Evolutionary conservation across 2,888 invertebrate species (phyloP).

Genomic region (Morinoia aosen): DNA sequence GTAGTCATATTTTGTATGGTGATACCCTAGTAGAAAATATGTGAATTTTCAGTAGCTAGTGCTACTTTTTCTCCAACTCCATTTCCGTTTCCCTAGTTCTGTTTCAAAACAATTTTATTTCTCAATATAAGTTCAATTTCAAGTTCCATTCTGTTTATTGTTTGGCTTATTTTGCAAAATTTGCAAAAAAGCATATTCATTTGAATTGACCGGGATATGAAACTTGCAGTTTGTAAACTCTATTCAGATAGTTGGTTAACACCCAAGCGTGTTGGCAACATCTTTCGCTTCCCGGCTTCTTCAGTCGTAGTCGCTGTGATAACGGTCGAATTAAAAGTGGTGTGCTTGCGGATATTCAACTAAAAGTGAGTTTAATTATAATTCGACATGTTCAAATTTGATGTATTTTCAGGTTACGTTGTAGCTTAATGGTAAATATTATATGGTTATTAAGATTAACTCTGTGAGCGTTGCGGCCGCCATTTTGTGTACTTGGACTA

Average conservation of each 20-base stretch:
- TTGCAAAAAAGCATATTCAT: too few species aligned
- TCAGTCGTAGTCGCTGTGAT: background rate
- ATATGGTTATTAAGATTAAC: background rate
- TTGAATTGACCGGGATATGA: too few species aligned
- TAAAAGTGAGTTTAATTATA: background rate
- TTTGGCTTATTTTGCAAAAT: too few species aligned
- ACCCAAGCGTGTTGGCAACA: slow-evolving; percentile 13
- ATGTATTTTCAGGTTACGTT: background rate
- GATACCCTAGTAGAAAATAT: too few species aligned
- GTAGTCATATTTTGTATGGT: too few species aligned
- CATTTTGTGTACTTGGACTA: background rate
- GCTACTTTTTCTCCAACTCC: too few species aligned
- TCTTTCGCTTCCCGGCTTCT: slow-evolving; percentile 18
- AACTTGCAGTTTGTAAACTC: background rate
- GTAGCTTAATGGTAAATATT: background rate
- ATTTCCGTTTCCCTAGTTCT: too few species aligned
- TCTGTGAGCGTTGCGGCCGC: background rate
- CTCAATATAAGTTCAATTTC: too few species aligned
- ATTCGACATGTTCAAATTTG: background rate
- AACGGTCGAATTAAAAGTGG: background rate
- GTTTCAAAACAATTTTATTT: too few species aligned
- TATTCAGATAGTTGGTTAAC: background rate
- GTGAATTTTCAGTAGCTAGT: too few species aligned
- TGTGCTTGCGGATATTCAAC: background rate
- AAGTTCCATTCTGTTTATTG: too few species aligned